Percentiles rank a stretch among this genome's conserved stretches.
These are phyloP conservation scores for Phoenoteleia sp. DNA, from an alignment of 2,888 invertebrate genomes.

Conservation along the genomic window DNA sequence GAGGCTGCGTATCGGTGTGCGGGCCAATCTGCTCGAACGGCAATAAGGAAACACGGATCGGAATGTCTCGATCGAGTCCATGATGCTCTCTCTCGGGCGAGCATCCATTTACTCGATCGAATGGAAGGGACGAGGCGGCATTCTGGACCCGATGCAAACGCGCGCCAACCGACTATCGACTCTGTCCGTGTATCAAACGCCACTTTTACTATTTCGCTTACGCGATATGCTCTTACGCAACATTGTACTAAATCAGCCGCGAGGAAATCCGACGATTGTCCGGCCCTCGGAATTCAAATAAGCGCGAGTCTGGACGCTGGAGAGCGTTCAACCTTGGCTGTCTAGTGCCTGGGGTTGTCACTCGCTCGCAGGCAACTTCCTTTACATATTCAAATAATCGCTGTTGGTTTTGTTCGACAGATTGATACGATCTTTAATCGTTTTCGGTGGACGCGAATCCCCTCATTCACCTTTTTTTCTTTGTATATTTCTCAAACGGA, in stretches of 20 bases:
- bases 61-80: constrained; percentile 82
- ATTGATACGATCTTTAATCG: constrained; percentile 67
- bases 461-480: neutral
- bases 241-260: constrained; percentile 66
- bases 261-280: constrained; percentile 62
- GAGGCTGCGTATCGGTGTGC: constrained; percentile 62
- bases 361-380: constrained; percentile 32
- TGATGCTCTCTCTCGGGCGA: constrained; percentile 29
- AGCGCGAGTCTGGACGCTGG: constrained; percentile 31
- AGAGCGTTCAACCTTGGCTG: constrained; percentile 58
- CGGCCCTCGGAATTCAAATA: constrained; percentile 53
- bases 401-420: constrained; percentile 50
- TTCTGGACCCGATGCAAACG: constrained; percentile 70
- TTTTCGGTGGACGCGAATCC: constrained; percentile 55
- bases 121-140: constrained; percentile 69
- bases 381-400: constrained; percentile 62
- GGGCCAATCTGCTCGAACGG: constrained; percentile 77
- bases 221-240: constrained; percentile 71
- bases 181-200: constrained; percentile 64
- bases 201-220: constrained; percentile 66
- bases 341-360: constrained; percentile 45
- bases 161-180: constrained; percentile 76
- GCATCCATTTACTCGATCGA: constrained; percentile 73
- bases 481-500: neutral
- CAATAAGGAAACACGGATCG: constrained; percentile 85